Conservation (phyloP, 2,888 invertebrate genomes). For the Linnaemya vulpina region DNA sequence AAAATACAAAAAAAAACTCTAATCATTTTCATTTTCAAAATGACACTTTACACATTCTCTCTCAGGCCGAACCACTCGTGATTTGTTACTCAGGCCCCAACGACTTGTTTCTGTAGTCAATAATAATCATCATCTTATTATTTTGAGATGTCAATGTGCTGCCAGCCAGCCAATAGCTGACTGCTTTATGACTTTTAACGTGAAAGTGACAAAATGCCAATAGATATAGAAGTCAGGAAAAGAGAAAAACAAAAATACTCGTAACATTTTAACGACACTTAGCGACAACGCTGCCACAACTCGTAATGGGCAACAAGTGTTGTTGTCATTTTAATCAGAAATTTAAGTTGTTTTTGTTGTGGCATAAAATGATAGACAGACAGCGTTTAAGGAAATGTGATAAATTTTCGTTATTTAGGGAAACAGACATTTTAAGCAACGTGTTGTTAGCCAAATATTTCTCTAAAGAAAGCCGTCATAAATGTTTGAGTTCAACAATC, state of each 20-base stretch:
- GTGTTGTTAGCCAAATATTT: background rate
- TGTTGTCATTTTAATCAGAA: conserved; percentile 32
- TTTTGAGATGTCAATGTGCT: conserved; percentile 29
- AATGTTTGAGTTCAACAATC: too few species aligned
- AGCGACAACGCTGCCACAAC: background rate
- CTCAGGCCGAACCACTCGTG: conserved; percentile 3
- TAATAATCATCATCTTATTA: conserved; percentile 23
- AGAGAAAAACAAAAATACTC: conserved; percentile 8
- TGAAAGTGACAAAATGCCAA: conserved; percentile 77
- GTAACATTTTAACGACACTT: conserved; percentile 45
- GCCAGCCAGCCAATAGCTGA: background rate
- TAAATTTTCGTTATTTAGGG: background rate
- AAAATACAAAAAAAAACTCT: conserved; percentile 6
- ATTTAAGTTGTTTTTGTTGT: conserved; percentile 6
- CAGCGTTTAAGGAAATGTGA: background rate
- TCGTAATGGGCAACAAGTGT: conserved; percentile 36
- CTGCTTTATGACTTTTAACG: conserved; percentile 72
- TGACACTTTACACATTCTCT: conserved; percentile 8
- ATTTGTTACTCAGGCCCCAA: conserved; percentile 5
- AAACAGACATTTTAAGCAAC: background rate
- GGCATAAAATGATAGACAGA: background rate
- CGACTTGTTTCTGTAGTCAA: conserved; percentile 33
- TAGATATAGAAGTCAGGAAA: conserved; percentile 51
- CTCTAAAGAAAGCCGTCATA: too few species aligned
- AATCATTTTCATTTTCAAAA: conserved; percentile 29